Base-by-base conservation (phyloP, 2,113 vertebrate genomes). In the Coreoperca whiteheadi region DNA sequence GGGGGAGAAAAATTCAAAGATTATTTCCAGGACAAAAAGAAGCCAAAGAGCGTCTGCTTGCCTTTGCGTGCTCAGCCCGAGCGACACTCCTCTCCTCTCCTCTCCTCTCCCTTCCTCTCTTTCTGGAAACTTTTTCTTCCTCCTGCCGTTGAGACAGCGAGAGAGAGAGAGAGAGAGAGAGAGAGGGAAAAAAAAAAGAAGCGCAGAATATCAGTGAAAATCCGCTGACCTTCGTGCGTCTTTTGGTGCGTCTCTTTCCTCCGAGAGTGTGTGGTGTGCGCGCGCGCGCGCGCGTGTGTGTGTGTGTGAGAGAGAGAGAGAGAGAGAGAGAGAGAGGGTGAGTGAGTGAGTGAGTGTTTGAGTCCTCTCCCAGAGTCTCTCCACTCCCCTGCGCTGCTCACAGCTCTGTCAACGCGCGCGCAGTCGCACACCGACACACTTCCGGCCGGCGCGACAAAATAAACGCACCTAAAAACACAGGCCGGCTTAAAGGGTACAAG, bases 371-470 rank as follows among this genome's bases (percentile, higher is more conserved):
- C 77, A 86, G 91, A 67, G 84, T 77, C 88, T 89, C 88, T 93
- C 91, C 84, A 91, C 90, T 91, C 94, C 95, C 85, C 85, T 88
- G 86, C 87, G 89, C 91, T 84, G 23, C 73, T 84, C 60, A 43
- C 77, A 28, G 32, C 50, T 11, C 53, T 11, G 41, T 85, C 87
- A 82, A 85, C 0, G 0, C 2, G 0, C 9, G 23, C 32, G 1
- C 7, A 48, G 4, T 2, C 51, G 53, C 20, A 3, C 6, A 6
- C 23, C 1, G n/a, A 7, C 8, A 0, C 75, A 37, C 70, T 77
- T 92, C 92, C 88, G 68, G 65, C 12, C 25, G 16, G 0, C 4
- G 0, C 3, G 0, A 59, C 60, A 81, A 81, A 90, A 88, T 91
- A 82, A 92, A 92, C 87, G 83, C 69, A 20, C 21, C n/a, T n/a